Conservation (phyloP, 2,113 vertebrate genomes). For the Tragelaphus strepsiceros region DNA sequence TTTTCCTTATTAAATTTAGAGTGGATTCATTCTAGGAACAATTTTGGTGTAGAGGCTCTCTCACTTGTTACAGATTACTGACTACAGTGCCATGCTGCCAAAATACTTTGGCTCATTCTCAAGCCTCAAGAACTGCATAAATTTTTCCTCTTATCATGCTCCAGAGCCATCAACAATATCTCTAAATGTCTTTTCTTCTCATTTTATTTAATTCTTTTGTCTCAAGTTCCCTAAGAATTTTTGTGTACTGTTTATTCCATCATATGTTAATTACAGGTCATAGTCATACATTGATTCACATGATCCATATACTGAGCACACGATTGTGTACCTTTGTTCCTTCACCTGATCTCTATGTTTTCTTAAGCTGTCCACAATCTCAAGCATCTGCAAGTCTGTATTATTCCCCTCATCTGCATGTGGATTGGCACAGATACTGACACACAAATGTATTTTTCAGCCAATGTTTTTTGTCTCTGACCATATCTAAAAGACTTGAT, state of each 20-base stretch:
- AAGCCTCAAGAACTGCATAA: constrained; percentile 2
- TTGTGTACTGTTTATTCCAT: neutral
- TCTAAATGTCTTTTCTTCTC: neutral
- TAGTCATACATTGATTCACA: neutral
- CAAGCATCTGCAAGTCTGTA: neutral
- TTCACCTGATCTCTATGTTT: neutral
- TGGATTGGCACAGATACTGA: neutral
- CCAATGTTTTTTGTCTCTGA: neutral
- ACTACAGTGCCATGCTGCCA: constrained; percentile 23
- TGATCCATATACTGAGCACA: neutral
- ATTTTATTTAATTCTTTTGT: neutral
- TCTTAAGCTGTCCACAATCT: neutral
- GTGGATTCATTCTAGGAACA: neutral
- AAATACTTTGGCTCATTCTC: constrained; percentile 26
- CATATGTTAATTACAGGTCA: neutral
- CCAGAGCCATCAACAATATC: neutral
- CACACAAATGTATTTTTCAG: neutral
- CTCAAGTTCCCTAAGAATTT: neutral
- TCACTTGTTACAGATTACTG: constrained; percentile 26
- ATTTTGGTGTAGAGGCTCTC: neutral
- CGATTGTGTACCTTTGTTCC: neutral
- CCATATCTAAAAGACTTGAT: neutral
- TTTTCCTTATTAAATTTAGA: constrained; percentile 1
- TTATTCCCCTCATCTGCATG: neutral
- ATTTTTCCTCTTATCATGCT: neutral